phyloP scores from a whole-genome alignment of 2,888 invertebrate species.

The Tipula lateralis region DNA sequence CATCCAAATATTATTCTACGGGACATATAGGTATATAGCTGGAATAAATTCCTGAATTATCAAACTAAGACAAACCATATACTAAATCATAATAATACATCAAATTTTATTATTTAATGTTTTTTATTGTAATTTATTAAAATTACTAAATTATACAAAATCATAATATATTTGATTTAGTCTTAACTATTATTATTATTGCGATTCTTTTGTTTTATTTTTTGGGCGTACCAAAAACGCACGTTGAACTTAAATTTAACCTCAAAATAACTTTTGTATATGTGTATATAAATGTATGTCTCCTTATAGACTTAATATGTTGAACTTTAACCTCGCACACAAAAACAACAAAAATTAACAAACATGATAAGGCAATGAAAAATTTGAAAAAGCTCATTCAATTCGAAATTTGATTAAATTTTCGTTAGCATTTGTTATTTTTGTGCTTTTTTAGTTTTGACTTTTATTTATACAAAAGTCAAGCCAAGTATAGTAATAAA shows the following conservation, averaged over 20 bases:
- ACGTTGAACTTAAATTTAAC: neutral
- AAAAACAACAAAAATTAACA: neutral
- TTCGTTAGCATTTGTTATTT: neutral
- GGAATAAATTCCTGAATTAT: neutral
- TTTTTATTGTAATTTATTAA: neutral
- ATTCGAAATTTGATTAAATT: neutral
- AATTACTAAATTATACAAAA: conserved; percentile 15
- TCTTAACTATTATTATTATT: neutral
- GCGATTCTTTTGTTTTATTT: neutral
- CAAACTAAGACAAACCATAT: neutral
- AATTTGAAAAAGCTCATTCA: neutral
- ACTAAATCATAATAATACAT: neutral
- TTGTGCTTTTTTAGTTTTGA: neutral
- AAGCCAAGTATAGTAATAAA: neutral
- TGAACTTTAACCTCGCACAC: neutral
- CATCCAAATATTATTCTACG: neutral
- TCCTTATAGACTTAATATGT: neutral
- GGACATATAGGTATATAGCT: neutral
- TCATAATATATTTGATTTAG: neutral
- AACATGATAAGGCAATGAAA: neutral
- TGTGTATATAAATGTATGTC: neutral
- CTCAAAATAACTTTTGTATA: neutral
- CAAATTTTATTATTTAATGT: conserved; percentile 24
- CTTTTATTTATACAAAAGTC: neutral
- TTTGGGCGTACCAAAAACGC: neutral